A percentile compares a stretch with the other conserved stretches of the same genome.
These are phyloP conservation scores for Furcula furcula DNA, from an alignment of 2,888 invertebrate genomes.

Conservation along the genomic window DNA sequence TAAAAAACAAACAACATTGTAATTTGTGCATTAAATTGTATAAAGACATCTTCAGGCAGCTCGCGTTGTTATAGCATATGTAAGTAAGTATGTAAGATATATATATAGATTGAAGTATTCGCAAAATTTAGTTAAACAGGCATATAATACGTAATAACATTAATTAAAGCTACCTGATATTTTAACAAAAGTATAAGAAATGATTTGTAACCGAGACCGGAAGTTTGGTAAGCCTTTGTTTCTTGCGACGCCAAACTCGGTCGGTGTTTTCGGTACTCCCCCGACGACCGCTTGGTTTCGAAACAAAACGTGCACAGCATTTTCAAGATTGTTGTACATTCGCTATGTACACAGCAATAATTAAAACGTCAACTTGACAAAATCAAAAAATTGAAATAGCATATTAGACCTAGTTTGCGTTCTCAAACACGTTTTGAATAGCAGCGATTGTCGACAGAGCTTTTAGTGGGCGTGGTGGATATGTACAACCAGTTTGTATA, in stretches of 20 bases:
- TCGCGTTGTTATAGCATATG: no score
- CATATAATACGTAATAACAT: no score
- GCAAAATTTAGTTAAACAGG: no score
- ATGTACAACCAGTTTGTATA: conserved; percentile 12
- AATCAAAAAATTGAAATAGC: conserved; percentile 5
- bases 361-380: not conserved
- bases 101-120: no score
- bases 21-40: no score
- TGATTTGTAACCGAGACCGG: no score
- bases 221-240: conserved; percentile 10
- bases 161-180: no score
- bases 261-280: conserved; percentile 5
- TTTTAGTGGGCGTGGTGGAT: conserved; percentile 21
- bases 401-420: conserved; percentile 6
- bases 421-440: conserved; percentile 14
- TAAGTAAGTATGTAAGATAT: no score
- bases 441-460: conserved; percentile 8
- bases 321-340: not conserved
- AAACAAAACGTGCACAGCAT: not conserved
- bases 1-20: no score
- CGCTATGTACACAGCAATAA: not conserved
- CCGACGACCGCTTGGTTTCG: conserved; percentile 2
- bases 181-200: no score
- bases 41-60: no score
- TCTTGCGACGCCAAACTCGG: conserved; percentile 1